Base-by-base conservation (phyloP, 2,113 vertebrate species). In the Herpailurus yagouaroundi region DNA sequence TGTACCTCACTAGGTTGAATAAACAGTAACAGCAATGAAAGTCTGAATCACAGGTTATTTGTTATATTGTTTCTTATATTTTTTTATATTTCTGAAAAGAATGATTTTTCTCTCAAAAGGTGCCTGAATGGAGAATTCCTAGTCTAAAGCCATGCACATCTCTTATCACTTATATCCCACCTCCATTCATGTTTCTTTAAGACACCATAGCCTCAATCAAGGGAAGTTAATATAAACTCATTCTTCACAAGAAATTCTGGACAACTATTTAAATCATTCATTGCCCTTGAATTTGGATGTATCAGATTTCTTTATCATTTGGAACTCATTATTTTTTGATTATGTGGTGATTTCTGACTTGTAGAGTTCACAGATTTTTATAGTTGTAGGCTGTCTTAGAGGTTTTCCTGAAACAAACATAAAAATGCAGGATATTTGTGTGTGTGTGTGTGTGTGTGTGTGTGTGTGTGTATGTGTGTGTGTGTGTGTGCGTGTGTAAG, bases 211-310 rank as follows among this genome's bases (percentile, higher is more conserved):
- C 25, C 41, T 66, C 74, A 38, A 60, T 45, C 66, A 33, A 81
- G 57, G 33, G 31, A 36, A 81, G 13, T 36, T 90, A 94, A 81
- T 82, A 82, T 4, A 38, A 94, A 57, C 4, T 76, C 25, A 88
- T 82, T 96, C 57, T 77, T 76, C n/a, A 94, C n/a, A 38, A 74
- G 74, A 21, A 77, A 88, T 76, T 96, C 48, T 96, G 48, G 21
- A 55, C 57, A n/a, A 27, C 76, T 45, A 33, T 81, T 81, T 63
- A 88, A 82, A 68, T 68, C 50, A 83, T 92, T 66, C 21, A 63
- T 71, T 84, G 27, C 19, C 38, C 36, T 96, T 90, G 29, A 74
- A 77, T 82, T 87, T 91, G 66, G 19, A 64, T 93, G 4, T 82
- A 71, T 66, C 33, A 89, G 68, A 77, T 23, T 48, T 76, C 41